A percentile compares a stretch with the other conserved stretches of the same genome.
Conservation (phyloP, 2,888 invertebrate genomes). For the Erebia epiphron region DNA sequence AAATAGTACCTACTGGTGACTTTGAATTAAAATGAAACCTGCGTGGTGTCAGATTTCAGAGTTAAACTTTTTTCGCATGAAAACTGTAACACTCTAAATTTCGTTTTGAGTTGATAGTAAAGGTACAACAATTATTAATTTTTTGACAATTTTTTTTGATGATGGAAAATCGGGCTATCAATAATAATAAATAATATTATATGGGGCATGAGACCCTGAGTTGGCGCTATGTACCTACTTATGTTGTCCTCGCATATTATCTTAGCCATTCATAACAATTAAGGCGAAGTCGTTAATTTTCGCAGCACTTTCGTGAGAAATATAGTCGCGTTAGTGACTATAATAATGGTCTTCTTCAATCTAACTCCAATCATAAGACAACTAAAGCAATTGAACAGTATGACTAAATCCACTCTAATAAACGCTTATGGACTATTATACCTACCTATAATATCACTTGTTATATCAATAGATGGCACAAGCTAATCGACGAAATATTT, state of each 20-base stretch:
- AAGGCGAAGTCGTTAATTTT: conserved; percentile 71
- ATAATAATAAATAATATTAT: conserved; percentile 15
- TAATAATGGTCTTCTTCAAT: conserved; percentile 39
- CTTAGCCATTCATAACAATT: conserved; percentile 71
- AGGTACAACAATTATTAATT: not conserved
- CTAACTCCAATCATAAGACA: conserved; percentile 34
- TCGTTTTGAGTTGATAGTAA: too few relatives aligned
- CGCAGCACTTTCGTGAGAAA: conserved; percentile 68
- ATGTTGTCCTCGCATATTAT: conserved; percentile 47
- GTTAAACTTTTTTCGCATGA: too few relatives aligned
- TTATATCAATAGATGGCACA: too few relatives aligned
- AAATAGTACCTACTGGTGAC: too few relatives aligned
- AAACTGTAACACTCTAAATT: too few relatives aligned
- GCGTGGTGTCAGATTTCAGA: too few relatives aligned
- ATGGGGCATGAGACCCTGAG: conserved; percentile 35
- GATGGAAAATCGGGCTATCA: conserved; percentile 31
- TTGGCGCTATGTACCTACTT: conserved; percentile 34
- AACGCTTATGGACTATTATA: not conserved
- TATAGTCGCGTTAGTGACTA: conserved; percentile 44
- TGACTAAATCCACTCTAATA: conserved; percentile 28
- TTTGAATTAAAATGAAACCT: too few relatives aligned
- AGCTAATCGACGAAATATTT: too few relatives aligned
- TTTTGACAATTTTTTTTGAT: not conserved
- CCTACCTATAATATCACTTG: too few relatives aligned
- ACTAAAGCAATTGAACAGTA: conserved; percentile 33